Conservation (phyloP, 92 coral and sea anemone genomes). For the Siderastrea siderea region DNA sequence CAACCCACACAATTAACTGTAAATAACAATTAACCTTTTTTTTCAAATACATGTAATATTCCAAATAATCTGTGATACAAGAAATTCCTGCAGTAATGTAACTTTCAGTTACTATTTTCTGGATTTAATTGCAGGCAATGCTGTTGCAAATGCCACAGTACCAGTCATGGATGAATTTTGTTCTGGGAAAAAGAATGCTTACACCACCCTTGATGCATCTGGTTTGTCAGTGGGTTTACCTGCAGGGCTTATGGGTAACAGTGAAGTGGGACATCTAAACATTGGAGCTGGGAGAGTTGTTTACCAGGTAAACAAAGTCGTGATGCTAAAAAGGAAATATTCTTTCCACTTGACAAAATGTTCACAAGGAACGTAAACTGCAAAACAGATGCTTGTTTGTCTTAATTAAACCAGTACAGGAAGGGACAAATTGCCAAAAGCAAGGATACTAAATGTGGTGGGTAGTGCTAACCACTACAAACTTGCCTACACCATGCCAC, state of each 20-base stretch:
- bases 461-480: not conserved
- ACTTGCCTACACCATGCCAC: no score
- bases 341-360: not conserved
- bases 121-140: constrained; percentile 79
- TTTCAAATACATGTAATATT: no score
- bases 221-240: constrained; percentile 98
- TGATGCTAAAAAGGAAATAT: not conserved
- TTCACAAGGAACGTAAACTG: no score
- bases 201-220: constrained; percentile 95
- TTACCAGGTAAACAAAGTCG: constrained; percentile 77
- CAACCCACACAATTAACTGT: no score
- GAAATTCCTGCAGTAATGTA: not conserved
- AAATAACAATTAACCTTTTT: no score
- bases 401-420: no score
- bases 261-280: constrained; percentile 98
- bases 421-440: no score
- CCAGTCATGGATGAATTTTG: constrained; percentile 97
- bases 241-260: constrained; percentile 97
- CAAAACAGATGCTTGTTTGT: not conserved
- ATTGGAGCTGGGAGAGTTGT: constrained; percentile 97
- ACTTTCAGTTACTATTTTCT: not conserved
- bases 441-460: no score
- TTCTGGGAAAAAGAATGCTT: constrained; percentile 78
- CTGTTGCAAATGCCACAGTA: constrained; percentile 88
- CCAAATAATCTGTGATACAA: not conserved